These are phyloP conservation scores for Deroptyus accipitrinus DNA, from an alignment of 2,113 vertebrate genomes.

Conservation along the genomic window DNA sequence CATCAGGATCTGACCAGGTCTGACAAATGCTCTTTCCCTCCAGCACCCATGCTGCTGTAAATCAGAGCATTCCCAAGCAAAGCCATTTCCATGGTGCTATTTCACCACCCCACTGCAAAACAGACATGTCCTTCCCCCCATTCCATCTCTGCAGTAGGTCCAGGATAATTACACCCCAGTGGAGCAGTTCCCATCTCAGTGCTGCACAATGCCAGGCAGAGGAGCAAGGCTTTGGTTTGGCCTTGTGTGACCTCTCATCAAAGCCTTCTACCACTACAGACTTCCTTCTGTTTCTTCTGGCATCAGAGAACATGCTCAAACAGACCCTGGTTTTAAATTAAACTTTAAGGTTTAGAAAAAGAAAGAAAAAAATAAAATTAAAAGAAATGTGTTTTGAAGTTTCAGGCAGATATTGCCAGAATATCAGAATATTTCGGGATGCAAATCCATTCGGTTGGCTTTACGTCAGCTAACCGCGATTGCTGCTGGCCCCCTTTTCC, in stretches of 20 bases:
- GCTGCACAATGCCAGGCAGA: neutral
- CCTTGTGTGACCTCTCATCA: neutral
- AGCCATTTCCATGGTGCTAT: fast-evolving
- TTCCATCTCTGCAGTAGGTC: neutral
- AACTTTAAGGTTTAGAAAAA: neutral
- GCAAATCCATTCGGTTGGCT: neutral
- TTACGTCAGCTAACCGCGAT: neutral
- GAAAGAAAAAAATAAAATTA: neutral
- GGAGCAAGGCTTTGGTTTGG: neutral
- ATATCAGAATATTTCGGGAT: neutral
- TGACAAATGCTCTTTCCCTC: neutral
- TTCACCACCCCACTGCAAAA: neutral
- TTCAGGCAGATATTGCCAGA: neutral
- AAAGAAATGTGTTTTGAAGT: neutral
- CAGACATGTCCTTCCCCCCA: neutral
- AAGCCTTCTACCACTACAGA: neutral
- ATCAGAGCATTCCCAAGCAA: neutral
- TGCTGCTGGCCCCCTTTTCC: neutral
- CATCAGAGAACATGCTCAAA: neutral
- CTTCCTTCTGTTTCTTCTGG: slow-evolving; percentile 20
- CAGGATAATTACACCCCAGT: neutral
- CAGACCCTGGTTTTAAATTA: neutral
- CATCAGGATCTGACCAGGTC: neutral
- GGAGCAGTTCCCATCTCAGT: neutral
- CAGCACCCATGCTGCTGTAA: neutral